These are phyloP conservation scores for Pangasius macronema DNA, from an alignment of 2,797 vertebrate genomes.

Conservation along the genomic window DNA sequence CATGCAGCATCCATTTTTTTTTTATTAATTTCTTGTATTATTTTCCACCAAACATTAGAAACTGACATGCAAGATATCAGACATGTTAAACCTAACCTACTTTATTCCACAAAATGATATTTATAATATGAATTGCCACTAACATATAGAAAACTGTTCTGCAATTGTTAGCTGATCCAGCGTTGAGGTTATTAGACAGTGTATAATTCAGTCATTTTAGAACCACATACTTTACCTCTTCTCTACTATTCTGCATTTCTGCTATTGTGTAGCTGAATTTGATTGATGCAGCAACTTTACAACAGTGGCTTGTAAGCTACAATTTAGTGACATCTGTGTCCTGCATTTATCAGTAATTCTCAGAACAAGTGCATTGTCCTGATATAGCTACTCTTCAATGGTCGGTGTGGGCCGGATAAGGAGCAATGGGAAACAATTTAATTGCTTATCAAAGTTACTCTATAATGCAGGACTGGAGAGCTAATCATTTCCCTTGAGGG, in stretches of 20 bases:
- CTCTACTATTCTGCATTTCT: background rate
- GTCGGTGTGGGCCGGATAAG: conserved; percentile 70
- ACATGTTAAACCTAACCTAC: background rate
- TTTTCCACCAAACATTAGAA: background rate
- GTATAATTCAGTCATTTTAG: conserved; percentile 10
- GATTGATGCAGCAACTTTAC: conserved; percentile 32
- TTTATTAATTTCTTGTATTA: background rate
- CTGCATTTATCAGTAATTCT: conserved; percentile 35
- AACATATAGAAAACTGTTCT: background rate
- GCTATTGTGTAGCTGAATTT: conserved; percentile 13
- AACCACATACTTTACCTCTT: conserved; percentile 6
- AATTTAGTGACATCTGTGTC: conserved; percentile 31
- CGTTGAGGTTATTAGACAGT: background rate
- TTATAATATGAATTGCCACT: background rate
- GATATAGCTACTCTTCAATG: conserved; percentile 66
- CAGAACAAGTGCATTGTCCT: conserved; percentile 44
- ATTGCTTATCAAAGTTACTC: conserved; percentile 83
- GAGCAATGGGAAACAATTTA: conserved; percentile 76
- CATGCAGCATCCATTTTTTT: background rate
- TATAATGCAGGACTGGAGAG: conserved; percentile 70
- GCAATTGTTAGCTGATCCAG: background rate
- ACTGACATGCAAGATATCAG: background rate
- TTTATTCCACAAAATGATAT: background rate
- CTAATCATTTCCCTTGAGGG: conserved; percentile 77
- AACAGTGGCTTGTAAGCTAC: conserved; percentile 21